A percentile compares a stretch with the other conserved stretches of the same genome.
These are phyloP conservation scores for Zoanthus sansibaricus DNA, from an alignment of 92 coral and sea anemone genomes.

Conservation along the genomic window DNA sequence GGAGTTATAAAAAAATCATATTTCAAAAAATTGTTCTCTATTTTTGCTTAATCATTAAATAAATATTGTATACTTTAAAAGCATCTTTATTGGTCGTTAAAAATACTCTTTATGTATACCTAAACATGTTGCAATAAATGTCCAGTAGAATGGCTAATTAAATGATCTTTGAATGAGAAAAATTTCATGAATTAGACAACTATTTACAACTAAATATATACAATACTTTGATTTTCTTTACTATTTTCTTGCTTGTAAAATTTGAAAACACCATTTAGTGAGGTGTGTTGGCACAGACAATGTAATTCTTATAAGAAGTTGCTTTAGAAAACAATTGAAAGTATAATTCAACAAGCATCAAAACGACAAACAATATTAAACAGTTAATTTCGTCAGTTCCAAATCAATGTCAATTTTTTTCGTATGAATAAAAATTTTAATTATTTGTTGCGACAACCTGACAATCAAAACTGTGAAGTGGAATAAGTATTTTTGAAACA, in stretches of 20 bases:
- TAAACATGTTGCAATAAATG: not conserved
- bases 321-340: too few relatives aligned
- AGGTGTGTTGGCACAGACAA: not conserved
- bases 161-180: not conserved
- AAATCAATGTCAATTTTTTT: too few relatives aligned
- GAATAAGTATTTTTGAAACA: too few relatives aligned
- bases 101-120: conserved; percentile 12
- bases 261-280: not conserved
- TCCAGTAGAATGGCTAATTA: not conserved
- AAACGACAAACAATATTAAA: too few relatives aligned
- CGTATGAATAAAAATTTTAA: too few relatives aligned
- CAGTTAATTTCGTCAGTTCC: too few relatives aligned
- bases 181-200: not conserved
- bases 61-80: not conserved
- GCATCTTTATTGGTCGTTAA: conserved; percentile 14
- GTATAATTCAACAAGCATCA: too few relatives aligned
- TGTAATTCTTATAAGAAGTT: not conserved
- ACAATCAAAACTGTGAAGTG: too few relatives aligned
- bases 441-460: too few relatives aligned
- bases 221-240: not conserved
- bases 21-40: too few relatives aligned
- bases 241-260: not conserved
- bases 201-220: conserved; percentile 14
- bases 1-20: too few relatives aligned
- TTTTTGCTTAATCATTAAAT: too few relatives aligned